Conservation (phyloP, 1,140 invertebrate species). For the Drosophila grimshawi region DNA sequence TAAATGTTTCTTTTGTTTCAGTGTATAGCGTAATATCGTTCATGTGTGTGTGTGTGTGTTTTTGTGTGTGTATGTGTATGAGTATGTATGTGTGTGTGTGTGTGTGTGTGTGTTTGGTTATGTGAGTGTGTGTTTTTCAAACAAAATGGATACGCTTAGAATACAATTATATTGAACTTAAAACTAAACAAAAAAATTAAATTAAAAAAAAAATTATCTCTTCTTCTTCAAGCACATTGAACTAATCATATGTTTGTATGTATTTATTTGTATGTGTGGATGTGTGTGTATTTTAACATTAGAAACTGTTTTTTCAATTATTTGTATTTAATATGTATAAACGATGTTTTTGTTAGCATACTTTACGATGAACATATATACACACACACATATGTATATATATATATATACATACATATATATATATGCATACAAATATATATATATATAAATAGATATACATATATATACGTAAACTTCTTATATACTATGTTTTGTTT, state of each 20-base stretch:
- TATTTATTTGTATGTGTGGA: slow-evolving; percentile 21
- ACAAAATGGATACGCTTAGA: slow-evolving; percentile 67
- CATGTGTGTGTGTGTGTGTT: slow-evolving; percentile 20
- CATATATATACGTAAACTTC: slow-evolving; percentile 18
- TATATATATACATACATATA: slow-evolving; percentile 30
- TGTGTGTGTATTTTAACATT: slow-evolving; percentile 44
- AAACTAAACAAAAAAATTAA: slow-evolving; percentile 74
- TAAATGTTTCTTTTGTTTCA: slow-evolving; percentile 58
- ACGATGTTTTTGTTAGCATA: slow-evolving; percentile 41
- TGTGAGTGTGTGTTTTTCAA: slow-evolving; percentile 68
- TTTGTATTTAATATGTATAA: slow-evolving; percentile 46
- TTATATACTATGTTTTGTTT: slow-evolving; percentile 33
- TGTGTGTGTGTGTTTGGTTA: slow-evolving; percentile 3
- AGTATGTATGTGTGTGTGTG: slow-evolving; percentile 7
- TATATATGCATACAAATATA: slow-evolving; percentile 28
- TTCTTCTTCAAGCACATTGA: slow-evolving; percentile 32
- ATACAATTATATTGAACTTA: slow-evolving; percentile 79
- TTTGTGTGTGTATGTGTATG: too few species aligned
- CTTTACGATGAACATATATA: slow-evolving; percentile 56
- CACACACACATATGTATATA: slow-evolving; percentile 27
- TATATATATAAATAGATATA: slow-evolving; percentile 36
- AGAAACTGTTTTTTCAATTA: slow-evolving; percentile 37
- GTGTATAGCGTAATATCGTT: slow-evolving; percentile 42
- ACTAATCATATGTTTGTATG: slow-evolving; percentile 43
- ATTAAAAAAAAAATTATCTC: slow-evolving; percentile 45